Conservation (phyloP, 2,113 vertebrate species). For the Crotalus horridus region DNA sequence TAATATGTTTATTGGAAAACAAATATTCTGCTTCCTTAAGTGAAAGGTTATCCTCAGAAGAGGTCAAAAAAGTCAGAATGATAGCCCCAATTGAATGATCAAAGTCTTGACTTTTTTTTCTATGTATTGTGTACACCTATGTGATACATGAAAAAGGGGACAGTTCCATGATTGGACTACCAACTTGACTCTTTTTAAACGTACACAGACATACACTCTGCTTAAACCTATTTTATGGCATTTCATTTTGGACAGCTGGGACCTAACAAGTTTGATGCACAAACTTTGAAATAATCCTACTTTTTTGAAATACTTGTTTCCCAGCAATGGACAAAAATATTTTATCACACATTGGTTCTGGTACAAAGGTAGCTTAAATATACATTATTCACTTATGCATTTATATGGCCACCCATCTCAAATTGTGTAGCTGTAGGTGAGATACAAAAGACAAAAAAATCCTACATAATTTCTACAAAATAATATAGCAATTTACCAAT, state of each 20-base stretch:
- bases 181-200: not conserved
- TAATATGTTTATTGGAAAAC: not conserved
- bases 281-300: constrained; percentile 19
- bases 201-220: no score
- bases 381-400: not conserved
- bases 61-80: not conserved
- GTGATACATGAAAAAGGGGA: not conserved
- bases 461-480: not conserved
- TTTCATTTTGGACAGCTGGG: not conserved
- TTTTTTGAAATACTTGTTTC: not conserved
- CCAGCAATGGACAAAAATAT: constrained; percentile 6
- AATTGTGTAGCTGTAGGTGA: not conserved
- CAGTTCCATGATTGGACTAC: not conserved
- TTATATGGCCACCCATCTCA: not conserved
- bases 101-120: not conserved
- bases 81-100: not conserved
- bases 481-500: not conserved
- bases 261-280: not conserved
- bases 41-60: not conserved
- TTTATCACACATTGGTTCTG: not conserved
- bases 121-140: not conserved
- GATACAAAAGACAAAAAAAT: not conserved
- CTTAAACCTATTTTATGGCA: not conserved
- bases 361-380: not conserved
- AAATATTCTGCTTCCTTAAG: constrained; percentile 17